Evolutionary conservation across 1,140 invertebrate species (phyloP).

Genomic region (Zaprionus africanus): DNA sequence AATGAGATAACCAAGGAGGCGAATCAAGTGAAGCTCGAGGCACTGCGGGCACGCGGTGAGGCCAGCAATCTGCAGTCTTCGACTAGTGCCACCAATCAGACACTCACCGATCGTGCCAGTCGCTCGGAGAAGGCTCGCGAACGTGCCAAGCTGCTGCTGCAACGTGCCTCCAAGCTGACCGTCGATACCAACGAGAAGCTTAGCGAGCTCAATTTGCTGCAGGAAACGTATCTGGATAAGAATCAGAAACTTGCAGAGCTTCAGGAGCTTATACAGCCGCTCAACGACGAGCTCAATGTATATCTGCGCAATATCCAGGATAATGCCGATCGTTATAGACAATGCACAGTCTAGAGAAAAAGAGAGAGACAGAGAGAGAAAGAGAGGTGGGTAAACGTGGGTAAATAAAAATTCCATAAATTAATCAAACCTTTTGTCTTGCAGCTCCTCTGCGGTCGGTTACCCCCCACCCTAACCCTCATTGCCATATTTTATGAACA

Average conservation of each 20-base stretch:
- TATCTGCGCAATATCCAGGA: conserved; percentile 86
- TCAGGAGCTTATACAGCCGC: conserved; percentile 85
- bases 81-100: conserved; percentile 85
- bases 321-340: conserved; percentile 85
- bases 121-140: conserved; percentile 88
- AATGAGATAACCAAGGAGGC: conserved; percentile 86
- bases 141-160: conserved; percentile 89
- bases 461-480: neutral
- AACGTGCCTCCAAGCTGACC: conserved; percentile 90
- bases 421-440: conserved; percentile 5
- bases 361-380: neutral
- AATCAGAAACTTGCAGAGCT: conserved; percentile 84
- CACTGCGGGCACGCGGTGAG: conserved; percentile 77
- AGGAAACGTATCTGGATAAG: conserved; percentile 85
- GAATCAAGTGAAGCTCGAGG: conserved; percentile 85
- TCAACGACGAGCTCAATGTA: conserved; percentile 85
- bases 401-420: neutral
- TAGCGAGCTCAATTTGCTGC: conserved; percentile 86
- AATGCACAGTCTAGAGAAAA: conserved; percentile 57
- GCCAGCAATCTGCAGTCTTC: conserved; percentile 73
- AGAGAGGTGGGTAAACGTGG: conserved; percentile 7
- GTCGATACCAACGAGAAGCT: conserved; percentile 90
- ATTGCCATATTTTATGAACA: conserved; percentile 77
- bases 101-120: conserved; percentile 87
- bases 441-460: conserved; percentile 16